Evolutionary conservation across 2,797 vertebrate genomes (phyloP).

Genomic region (Clarias fuscus): DNA sequence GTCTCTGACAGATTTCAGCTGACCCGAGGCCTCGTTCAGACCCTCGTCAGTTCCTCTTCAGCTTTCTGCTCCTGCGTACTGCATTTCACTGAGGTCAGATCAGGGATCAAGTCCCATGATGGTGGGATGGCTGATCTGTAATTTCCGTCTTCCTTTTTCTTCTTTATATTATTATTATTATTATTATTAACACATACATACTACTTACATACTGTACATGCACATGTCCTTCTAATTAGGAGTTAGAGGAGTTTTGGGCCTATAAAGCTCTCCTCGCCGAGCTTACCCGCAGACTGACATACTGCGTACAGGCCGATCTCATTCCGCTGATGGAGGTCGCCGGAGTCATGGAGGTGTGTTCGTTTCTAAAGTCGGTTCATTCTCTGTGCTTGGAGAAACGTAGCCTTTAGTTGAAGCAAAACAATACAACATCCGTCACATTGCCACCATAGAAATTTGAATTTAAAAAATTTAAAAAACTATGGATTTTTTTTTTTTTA

Average conservation of each 20-base stretch:
- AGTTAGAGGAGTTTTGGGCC: slow-evolving; percentile 94
- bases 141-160: background rate
- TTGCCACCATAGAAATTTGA: background rate
- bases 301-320: slow-evolving; percentile 90
- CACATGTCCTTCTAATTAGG: slow-evolving; percentile 70
- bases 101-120: background rate
- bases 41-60: slow-evolving; percentile 83
- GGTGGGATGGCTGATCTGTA: background rate
- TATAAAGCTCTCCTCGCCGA: slow-evolving; percentile 85
- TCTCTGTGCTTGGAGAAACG: background rate
- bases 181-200: background rate
- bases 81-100: slow-evolving; percentile 89
- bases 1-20: slow-evolving; percentile 86
- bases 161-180: background rate
- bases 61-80: slow-evolving; percentile 89
- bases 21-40: slow-evolving; percentile 88
- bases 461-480: too few relatives aligned
- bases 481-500: too few relatives aligned
- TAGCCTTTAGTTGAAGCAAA: background rate
- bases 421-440: background rate
- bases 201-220: background rate
- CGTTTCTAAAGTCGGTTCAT: background rate
- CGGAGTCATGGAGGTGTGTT: slow-evolving; percentile 89
- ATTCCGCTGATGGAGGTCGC: slow-evolving; percentile 95
- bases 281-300: slow-evolving; percentile 84